Base-by-base conservation (phyloP, 2,888 invertebrate species). In the Malacosoma neustria region DNA sequence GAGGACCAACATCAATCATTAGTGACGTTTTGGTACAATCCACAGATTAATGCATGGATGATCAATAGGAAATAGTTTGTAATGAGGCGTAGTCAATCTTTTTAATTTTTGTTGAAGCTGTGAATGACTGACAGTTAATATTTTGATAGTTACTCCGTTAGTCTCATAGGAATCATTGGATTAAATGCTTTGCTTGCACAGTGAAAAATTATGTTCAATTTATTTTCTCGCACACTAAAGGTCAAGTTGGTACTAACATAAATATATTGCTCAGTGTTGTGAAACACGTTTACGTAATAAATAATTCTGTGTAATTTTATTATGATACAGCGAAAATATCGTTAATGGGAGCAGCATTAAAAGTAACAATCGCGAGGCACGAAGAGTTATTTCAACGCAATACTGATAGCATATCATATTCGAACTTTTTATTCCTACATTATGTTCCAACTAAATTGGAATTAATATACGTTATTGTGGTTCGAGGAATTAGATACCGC, bases 401-500 rank as follows among this genome's bases (percentile, higher is more conserved):
- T 57, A 42, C 41, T 48, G 68, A 72, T 72, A 68, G 68, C 61
- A 61, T 56, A 50, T 63, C 63, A 60, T 57, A 49, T 53, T 41
- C 39, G 49, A 41, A 60, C 57, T 64, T 69, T 74, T 69, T 67
- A 67, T 61, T 58, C 61, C 55, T 52, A 49, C 62, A 61, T 63
- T 66, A 64, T 70, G 64, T 69, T 59, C 63, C 63, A 52, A 63
- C 64, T 69, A 72, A 77, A 77, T 76, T 80, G 75, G 73, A 76
- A 70, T 70, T 61, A 66, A 57, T 69, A 65, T 70, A 65, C 61
- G 61, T 74, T 76, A 82, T 82, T 81, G 72, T 69, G 70, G 70
- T 59, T 61, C 49, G 49, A 77, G 81, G 82, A 84, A 82, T 85
- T 81, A 82, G 81, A 85, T 76, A 62, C 60, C 60, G 72, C 76